Evolutionary conservation across 2,113 vertebrate genomes (phyloP).

Genomic region (Passer montanus): DNA sequence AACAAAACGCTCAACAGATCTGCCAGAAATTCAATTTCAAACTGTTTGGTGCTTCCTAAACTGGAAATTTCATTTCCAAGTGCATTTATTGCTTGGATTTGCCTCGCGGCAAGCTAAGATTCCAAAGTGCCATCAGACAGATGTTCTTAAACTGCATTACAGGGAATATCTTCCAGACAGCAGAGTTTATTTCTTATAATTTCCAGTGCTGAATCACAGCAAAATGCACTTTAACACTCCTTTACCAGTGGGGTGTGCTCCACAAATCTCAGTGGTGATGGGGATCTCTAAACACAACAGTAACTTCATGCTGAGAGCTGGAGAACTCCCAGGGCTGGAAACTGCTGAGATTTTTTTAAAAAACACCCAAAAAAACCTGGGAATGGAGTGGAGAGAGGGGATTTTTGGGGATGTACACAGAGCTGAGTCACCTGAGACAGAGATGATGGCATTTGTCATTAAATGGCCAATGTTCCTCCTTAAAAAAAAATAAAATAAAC

Average conservation of each 20-base stretch:
- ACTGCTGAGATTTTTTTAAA: accelerated
- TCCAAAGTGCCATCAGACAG: neutral
- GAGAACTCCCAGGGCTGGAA: neutral
- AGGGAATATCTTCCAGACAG: neutral
- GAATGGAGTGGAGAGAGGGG: neutral
- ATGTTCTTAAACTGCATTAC: neutral
- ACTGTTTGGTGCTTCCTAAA: neutral
- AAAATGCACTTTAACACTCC: neutral
- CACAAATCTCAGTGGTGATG: neutral
- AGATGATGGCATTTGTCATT: neutral
- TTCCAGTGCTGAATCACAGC: neutral
- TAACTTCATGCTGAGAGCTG: neutral
- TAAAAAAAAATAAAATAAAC: neutral
- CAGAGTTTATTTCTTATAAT: neutral
- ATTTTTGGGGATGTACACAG: neutral
- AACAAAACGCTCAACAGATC: neutral
- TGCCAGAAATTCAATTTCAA: neutral
- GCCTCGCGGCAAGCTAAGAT: neutral
- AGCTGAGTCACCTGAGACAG: neutral
- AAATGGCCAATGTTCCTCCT: neutral
- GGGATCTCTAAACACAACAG: neutral
- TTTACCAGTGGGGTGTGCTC: neutral
- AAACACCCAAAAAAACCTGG: neutral
- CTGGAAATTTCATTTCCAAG: neutral
- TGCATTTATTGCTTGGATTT: neutral